Evolutionary conservation across 2,888 invertebrate species (phyloP).

Genomic region (Alviniconcha strummeri): DNA sequence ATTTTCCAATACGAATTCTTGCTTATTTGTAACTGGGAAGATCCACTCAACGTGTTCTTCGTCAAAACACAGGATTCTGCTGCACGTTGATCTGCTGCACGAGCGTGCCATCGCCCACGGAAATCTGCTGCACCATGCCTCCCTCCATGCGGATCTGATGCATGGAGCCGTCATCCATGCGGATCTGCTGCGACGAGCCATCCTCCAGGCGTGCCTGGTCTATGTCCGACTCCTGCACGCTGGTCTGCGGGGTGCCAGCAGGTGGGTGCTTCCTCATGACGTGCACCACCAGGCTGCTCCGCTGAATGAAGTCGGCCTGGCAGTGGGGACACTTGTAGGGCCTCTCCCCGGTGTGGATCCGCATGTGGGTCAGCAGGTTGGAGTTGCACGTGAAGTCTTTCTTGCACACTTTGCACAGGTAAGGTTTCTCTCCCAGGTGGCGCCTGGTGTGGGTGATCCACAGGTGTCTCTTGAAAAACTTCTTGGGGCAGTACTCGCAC

Average conservation of each 20-base stretch:
- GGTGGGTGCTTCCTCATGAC: neutral
- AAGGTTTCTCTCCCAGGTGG: slow-evolving; percentile 1
- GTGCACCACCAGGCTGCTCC: slow-evolving; percentile 14
- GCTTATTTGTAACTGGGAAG: too few species aligned
- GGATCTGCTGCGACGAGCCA: too few species aligned
- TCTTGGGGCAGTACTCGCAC: slow-evolving; percentile 9
- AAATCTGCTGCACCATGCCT: too few species aligned
- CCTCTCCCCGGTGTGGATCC: slow-evolving; percentile 15
- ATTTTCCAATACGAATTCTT: too few species aligned
- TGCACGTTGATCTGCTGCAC: too few species aligned
- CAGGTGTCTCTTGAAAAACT: neutral
- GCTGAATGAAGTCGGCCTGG: neutral
- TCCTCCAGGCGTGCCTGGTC: neutral
- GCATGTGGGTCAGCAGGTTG: slow-evolving; percentile 19
- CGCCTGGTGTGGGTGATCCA: neutral
- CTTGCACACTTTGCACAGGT: neutral
- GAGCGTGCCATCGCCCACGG: too few species aligned
- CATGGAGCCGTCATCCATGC: too few species aligned
- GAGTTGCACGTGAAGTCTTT: neutral
- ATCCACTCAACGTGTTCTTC: too few species aligned
- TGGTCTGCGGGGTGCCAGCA: neutral
- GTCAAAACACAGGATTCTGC: too few species aligned
- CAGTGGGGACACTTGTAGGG: slow-evolving; percentile 12
- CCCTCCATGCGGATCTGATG: too few species aligned
- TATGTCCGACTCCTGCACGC: neutral